A percentile compares a stretch with the other conserved stretches of the same genome.
phyloP scores from a whole-genome alignment of 1,140 invertebrate species.

The Papilio polytes region DNA sequence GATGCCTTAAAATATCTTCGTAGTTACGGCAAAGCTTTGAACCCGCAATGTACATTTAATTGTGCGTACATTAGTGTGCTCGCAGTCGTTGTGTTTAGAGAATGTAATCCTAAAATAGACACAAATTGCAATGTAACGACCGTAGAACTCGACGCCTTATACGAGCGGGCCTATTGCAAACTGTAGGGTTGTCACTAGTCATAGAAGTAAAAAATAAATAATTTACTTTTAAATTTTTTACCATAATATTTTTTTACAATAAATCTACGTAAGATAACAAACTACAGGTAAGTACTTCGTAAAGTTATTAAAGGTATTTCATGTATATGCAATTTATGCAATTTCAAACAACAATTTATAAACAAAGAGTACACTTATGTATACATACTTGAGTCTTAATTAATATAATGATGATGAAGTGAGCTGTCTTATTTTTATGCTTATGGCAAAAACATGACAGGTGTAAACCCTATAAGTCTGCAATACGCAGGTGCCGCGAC shows the following conservation, averaged over 20 bases:
- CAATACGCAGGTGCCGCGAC: constrained; percentile 19
- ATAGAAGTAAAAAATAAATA: neutral
- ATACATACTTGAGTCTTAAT: no score
- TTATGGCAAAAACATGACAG: neutral
- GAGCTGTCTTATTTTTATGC: neutral
- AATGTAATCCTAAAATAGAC: constrained; percentile 34
- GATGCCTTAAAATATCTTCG: neutral
- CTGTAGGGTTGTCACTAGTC: neutral
- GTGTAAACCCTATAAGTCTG: constrained; percentile 14
- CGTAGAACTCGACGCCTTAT: constrained; percentile 11
- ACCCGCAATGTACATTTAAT: constrained; percentile 13
- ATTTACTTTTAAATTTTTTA: neutral
- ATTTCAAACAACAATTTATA: no score
- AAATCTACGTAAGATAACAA: neutral
- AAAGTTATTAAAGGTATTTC: no score
- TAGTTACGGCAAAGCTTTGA: neutral
- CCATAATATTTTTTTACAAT: neutral
- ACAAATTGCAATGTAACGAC: constrained; percentile 36
- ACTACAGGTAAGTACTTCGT: no score
- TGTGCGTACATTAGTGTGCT: neutral
- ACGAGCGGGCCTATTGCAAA: constrained; percentile 2
- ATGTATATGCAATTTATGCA: no score
- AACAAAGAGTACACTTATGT: no score
- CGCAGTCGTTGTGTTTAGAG: constrained; percentile 20
- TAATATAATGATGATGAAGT: neutral